phyloP scores from a whole-genome alignment of 2,797 vertebrate species.

The Microchirus variegatus region DNA sequence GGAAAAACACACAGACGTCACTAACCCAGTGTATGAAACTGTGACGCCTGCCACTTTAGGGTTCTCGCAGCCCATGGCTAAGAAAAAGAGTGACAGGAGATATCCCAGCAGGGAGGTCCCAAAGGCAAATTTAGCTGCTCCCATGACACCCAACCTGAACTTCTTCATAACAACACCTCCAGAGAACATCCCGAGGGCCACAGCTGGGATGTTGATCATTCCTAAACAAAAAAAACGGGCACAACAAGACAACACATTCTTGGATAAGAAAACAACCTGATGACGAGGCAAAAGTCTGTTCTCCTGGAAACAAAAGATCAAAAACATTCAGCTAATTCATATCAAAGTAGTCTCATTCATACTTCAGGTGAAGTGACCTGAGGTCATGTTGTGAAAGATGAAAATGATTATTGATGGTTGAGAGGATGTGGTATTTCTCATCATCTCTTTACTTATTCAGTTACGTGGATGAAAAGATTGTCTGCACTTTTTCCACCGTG shows the following conservation, averaged over 20 bases:
- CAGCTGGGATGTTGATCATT: conserved; percentile 94
- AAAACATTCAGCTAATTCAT: conserved; percentile 38
- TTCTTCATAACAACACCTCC: conserved; percentile 93
- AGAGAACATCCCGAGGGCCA: conserved; percentile 93
- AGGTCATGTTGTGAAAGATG: conserved; percentile 35
- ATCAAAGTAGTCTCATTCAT: conserved; percentile 42
- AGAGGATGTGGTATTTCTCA: conserved; percentile 24
- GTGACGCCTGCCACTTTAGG: conserved; percentile 90
- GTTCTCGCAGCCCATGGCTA: conserved; percentile 91
- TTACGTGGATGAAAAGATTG: conserved; percentile 1
- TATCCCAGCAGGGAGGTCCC: conserved; percentile 89
- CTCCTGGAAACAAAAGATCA: conserved; percentile 20
- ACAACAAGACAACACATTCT: conserved; percentile 34
- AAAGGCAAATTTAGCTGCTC: conserved; percentile 88
- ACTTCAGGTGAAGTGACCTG: conserved; percentile 47
- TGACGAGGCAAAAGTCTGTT: conserved; percentile 5
- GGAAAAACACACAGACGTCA: conserved; percentile 9
- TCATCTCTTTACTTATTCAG: neutral
- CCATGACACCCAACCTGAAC: conserved; percentile 84
- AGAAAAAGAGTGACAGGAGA: conserved; percentile 87
- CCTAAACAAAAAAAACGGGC: conserved; percentile 73
- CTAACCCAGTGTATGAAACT: conserved; percentile 86
- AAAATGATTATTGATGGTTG: conserved; percentile 40
- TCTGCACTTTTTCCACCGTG: too few species aligned
- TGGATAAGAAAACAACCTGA: conserved; percentile 14